These are phyloP conservation scores for Itoplectis maculator DNA, from an alignment of 2,888 invertebrate species.

Conservation along the genomic window DNA sequence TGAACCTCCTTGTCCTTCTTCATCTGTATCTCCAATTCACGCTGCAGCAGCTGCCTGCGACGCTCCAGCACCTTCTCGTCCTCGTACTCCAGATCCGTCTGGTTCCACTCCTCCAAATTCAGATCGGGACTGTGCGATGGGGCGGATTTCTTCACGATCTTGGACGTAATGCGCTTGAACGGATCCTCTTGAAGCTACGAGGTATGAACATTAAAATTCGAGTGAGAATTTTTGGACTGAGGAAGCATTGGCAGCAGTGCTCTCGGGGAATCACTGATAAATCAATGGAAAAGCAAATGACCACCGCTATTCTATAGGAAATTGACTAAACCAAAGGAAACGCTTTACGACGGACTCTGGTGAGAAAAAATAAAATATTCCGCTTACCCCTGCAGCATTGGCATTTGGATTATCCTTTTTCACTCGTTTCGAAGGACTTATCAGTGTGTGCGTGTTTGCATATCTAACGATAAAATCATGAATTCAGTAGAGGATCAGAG, in stretches of 20 bases:
- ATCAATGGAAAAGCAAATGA: conserved; percentile 29
- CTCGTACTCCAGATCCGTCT: conserved; percentile 92
- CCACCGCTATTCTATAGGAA: conserved; percentile 16
- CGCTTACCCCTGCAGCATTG: conserved; percentile 80
- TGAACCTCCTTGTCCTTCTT: conserved; percentile 91
- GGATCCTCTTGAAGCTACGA: conserved; percentile 86
- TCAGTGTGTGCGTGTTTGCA: conserved; percentile 90
- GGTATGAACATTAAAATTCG: conserved; percentile 32
- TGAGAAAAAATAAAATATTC: conserved; percentile 27
- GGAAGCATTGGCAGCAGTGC: conserved; percentile 23
- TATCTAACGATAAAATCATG: conserved; percentile 82
- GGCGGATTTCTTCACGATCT: conserved; percentile 86
- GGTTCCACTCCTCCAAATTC: conserved; percentile 92
- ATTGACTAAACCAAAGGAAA: not conserved
- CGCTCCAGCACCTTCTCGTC: conserved; percentile 92
- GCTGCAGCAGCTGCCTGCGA: conserved; percentile 90
- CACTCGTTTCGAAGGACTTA: conserved; percentile 91
- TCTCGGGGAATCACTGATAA: conserved; percentile 14
- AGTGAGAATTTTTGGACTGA: conserved; percentile 22
- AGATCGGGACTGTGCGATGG: conserved; percentile 87
- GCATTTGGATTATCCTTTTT: conserved; percentile 87
- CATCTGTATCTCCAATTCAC: conserved; percentile 92
- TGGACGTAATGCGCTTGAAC: conserved; percentile 88
- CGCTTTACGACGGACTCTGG: conserved; percentile 6
- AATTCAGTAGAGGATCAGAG: conserved; percentile 57